These are phyloP conservation scores for Venustaconcha ellipsiformis DNA, from an alignment of 1,140 invertebrate genomes.

Conservation along the genomic window DNA sequence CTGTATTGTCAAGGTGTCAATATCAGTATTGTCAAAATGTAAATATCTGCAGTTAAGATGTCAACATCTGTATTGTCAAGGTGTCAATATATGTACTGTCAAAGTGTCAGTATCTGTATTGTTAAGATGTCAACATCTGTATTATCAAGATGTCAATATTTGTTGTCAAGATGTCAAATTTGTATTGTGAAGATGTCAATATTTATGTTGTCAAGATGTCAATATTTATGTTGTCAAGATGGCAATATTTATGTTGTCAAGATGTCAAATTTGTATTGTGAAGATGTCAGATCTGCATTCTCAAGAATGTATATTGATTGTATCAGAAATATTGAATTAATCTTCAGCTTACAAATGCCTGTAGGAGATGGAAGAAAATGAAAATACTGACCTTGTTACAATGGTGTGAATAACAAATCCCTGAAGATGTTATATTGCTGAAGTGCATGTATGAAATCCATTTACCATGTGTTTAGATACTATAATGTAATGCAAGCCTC, in stretches of 20 bases:
- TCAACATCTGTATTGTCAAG: neutral
- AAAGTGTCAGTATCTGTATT: neutral
- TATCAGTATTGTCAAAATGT: neutral
- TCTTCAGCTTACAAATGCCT: too few relatives aligned
- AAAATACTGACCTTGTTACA: too few relatives aligned
- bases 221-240: neutral
- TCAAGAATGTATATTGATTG: neutral
- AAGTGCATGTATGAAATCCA: too few relatives aligned
- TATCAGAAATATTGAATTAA: too few relatives aligned
- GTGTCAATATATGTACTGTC: too few relatives aligned
- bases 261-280: neutral
- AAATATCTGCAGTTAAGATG: neutral
- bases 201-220: neutral
- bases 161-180: neutral
- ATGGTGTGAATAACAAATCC: too few relatives aligned
- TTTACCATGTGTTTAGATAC: too few relatives aligned
- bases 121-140: neutral
- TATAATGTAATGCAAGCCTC: too few relatives aligned
- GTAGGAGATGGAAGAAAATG: too few relatives aligned
- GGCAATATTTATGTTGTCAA: neutral
- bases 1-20: neutral
- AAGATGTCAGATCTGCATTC: neutral
- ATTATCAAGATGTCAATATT: neutral
- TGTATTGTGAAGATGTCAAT: neutral
- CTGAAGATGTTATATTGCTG: too few relatives aligned